phyloP scores from a whole-genome alignment of 2,888 invertebrate genomes.

The Iphiclides podalirius region DNA sequence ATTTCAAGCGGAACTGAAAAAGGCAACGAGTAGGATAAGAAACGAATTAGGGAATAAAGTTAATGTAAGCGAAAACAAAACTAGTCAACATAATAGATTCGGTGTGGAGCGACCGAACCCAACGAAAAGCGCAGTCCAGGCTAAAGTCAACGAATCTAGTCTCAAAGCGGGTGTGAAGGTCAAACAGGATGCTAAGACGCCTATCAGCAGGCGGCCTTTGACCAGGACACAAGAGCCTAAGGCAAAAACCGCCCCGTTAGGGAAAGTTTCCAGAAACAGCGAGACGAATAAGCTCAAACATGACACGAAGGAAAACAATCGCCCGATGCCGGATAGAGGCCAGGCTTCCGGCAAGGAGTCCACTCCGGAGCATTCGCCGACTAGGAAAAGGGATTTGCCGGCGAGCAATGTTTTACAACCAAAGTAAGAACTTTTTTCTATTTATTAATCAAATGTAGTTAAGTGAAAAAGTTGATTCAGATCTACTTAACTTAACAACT shows the following conservation, averaged over 20 bases:
- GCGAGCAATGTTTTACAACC: constrained; percentile 40
- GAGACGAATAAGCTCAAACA: constrained; percentile 46
- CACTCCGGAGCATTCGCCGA: constrained; percentile 81
- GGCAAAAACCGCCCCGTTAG: constrained; percentile 44
- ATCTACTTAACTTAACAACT: no score
- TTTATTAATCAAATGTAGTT: no score
- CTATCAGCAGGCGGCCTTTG: constrained; percentile 52
- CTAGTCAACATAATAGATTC: constrained; percentile 71
- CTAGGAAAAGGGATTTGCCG: constrained; percentile 52
- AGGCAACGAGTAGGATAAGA: constrained; percentile 76
- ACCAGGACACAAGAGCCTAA: constrained; percentile 56
- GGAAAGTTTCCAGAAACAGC: constrained; percentile 39
- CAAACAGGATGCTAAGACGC: constrained; percentile 43
- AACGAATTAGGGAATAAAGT: constrained; percentile 68
- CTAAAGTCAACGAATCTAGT: constrained; percentile 77
- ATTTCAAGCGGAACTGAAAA: constrained; percentile 75
- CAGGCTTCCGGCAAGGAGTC: constrained; percentile 83
- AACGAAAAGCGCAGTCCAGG: constrained; percentile 70
- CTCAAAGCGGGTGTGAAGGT: constrained; percentile 48
- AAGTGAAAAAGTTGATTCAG: no score
- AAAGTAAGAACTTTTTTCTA: no score
- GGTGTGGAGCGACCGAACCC: constrained; percentile 60
- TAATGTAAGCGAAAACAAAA: constrained; percentile 69
- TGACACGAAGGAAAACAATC: constrained; percentile 52
- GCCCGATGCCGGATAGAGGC: constrained; percentile 69